Evolutionary conservation across 2,113 vertebrate species (phyloP), one percentile per base, ranked within the genome.

Genomic region (Triplophysa rosa): DNA sequence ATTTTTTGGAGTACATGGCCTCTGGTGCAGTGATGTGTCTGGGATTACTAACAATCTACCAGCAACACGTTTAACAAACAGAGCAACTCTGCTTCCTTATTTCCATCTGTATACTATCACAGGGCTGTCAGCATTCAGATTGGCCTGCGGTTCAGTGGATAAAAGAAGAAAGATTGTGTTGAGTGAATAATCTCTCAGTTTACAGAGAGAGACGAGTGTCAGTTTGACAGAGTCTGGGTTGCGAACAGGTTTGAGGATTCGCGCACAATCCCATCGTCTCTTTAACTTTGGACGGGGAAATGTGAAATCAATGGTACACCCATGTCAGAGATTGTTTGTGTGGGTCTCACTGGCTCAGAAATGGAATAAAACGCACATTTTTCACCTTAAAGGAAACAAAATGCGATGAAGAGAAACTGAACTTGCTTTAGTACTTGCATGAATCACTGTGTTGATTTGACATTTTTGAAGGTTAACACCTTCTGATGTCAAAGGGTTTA

Each of bases 251-350:
- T 90, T 84, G 37, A 80, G 89, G 90, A 93, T 90, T 92, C 90
- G 80, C 61, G 68, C 87, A 85, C 89, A 92, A 92, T 92, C 91
- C 90, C 84, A 89, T 90, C 89, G 90, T 90, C 88, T 84, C 88
- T 88, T 92, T 90, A 90, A 90, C 81, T 89, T 86, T 80, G 82
- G 92, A 94, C 80, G 91, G 91, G 88, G 86, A 89, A 90, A 94
- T 94, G 93, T 93, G 93, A 94, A 94, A 94, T 94, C 92, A 92
- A 94, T 93, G 88, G 90, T 92, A 93, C 93, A 93, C 85, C 92
- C 92, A 89, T 92, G 89, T 88, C 91, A 90, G 89, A 87, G 88
- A 92, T 91, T 89, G 89, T 91, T 91, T 91, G 89, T 88, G 84
- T 80, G 91, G 90, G 73, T 73, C 78, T 78, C 61, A 77, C 26